Conservation (phyloP, 2,113 vertebrate species). For the Hiodon tergisus region DNA sequence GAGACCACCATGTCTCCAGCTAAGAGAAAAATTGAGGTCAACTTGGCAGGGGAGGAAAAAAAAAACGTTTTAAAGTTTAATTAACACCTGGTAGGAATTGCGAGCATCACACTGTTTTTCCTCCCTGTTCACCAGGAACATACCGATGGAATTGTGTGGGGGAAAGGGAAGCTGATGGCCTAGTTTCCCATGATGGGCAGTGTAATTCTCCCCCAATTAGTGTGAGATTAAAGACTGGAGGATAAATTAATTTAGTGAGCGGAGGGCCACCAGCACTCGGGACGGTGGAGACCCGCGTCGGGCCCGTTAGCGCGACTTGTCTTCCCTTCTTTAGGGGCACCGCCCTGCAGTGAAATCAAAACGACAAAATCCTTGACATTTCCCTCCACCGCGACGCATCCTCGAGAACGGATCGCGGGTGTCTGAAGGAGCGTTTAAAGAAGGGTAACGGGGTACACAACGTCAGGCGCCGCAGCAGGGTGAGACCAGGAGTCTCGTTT, state of each 20-base stretch:
- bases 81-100: not conserved
- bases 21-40: not conserved
- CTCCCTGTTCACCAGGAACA: not conserved
- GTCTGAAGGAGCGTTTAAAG: not conserved
- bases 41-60: not conserved
- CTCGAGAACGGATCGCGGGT: not conserved
- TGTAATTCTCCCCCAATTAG: constrained; percentile 16
- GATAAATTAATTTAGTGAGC: constrained; percentile 20
- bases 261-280: constrained; percentile 10
- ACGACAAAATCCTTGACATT: not conserved
- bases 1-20: not conserved
- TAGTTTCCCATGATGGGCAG: constrained; percentile 6
- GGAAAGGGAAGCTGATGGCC: not conserved
- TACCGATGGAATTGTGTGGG: constrained; percentile 1
- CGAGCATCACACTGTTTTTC: constrained; percentile 6
- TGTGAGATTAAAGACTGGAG: constrained; percentile 18
- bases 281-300: constrained; percentile 6
- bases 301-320: not conserved
- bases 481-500: constrained; percentile 1
- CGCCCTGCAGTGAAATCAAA: not conserved
- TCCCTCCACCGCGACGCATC: not conserved
- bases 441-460: not conserved
- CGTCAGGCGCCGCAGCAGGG: constrained; percentile 26
- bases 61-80: constrained; percentile 3
- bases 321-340: not conserved